Evolutionary conservation across 2,888 invertebrate genomes (phyloP).

Genomic region (Pocota personata): DNA sequence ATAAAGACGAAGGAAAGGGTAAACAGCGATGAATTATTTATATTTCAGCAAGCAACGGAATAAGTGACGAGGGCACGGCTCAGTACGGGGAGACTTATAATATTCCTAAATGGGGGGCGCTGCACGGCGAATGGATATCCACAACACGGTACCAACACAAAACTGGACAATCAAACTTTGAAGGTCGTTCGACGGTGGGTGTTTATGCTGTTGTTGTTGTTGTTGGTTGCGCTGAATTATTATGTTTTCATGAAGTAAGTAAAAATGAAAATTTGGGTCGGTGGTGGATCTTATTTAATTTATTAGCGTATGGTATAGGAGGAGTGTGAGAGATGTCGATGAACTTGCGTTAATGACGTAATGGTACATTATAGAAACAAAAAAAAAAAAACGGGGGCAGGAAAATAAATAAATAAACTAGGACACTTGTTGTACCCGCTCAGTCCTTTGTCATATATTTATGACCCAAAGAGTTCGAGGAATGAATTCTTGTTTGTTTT

Average conservation of each 20-base stretch:
- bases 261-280: constrained; percentile 68
- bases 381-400: constrained; percentile 24
- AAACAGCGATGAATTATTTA: constrained; percentile 70
- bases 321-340: constrained; percentile 66
- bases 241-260: constrained; percentile 59
- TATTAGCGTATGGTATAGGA: constrained; percentile 57
- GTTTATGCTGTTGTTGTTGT: constrained; percentile 27
- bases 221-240: constrained; percentile 53
- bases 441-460: constrained; percentile 54
- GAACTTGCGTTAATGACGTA: constrained; percentile 69
- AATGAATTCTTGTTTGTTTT: constrained; percentile 13
- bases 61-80: constrained; percentile 60
- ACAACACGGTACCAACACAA: constrained; percentile 32
- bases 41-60: constrained; percentile 52
- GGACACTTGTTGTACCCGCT: constrained; percentile 66
- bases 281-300: constrained; percentile 71
- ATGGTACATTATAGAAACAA: constrained; percentile 39
- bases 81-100: constrained; percentile 57
- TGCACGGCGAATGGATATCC: constrained; percentile 27
- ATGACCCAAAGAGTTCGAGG: constrained; percentile 33
- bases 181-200: constrained; percentile 69
- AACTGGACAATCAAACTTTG: constrained; percentile 74
- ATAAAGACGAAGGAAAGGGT: constrained; percentile 59
- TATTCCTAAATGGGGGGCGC: constrained; percentile 57
- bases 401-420: constrained; percentile 69